Evolutionary conservation across 2,888 invertebrate species (phyloP).

Genomic region (Crioceris asparagi): DNA sequence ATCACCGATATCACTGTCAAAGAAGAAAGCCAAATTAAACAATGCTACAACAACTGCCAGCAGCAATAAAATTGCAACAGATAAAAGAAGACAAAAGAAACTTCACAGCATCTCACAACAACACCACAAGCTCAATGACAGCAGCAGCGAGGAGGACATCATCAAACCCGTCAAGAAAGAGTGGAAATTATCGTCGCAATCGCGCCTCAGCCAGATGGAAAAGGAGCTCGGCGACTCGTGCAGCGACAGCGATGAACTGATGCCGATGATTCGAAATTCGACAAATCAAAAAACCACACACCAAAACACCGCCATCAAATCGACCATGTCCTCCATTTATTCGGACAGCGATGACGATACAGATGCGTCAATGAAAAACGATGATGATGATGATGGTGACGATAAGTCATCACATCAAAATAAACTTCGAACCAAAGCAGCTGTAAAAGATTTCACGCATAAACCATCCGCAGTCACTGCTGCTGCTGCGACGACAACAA

Average conservation of each 20-base stretch:
- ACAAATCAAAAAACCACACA: constrained; percentile 28
- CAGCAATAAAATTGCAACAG: constrained; percentile 19
- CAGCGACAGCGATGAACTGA: constrained; percentile 71
- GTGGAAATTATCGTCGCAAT: constrained; percentile 37
- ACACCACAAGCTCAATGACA: too few species aligned
- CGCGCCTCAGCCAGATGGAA: constrained; percentile 61
- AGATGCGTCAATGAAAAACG: constrained; percentile 48
- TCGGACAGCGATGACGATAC: constrained; percentile 67
- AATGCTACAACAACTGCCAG: constrained; percentile 17
- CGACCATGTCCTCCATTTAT: constrained; percentile 67
- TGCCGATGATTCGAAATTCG: constrained; percentile 35
- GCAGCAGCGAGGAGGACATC: constrained; percentile 56
- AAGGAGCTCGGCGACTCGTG: constrained; percentile 59
- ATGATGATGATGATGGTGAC: constrained; percentile 50
- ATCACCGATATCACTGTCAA: constrained; percentile 33
- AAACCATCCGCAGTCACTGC: constrained; percentile 32
- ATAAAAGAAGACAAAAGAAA: constrained; percentile 30
- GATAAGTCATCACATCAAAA: constrained; percentile 46
- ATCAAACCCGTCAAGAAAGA: constrained; percentile 39
- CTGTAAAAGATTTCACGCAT: constrained; percentile 70
- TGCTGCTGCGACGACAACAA: constrained; percentile 4
- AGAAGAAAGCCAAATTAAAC: too few species aligned
- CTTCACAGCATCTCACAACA: constrained; percentile 30
- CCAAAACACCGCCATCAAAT: constrained; percentile 46
- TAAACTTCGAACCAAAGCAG: constrained; percentile 67